Evolutionary conservation across 2,113 vertebrate genomes (phyloP), one percentile per base, ranked within the genome.

Genomic region (Camelus dromedarius): DNA sequence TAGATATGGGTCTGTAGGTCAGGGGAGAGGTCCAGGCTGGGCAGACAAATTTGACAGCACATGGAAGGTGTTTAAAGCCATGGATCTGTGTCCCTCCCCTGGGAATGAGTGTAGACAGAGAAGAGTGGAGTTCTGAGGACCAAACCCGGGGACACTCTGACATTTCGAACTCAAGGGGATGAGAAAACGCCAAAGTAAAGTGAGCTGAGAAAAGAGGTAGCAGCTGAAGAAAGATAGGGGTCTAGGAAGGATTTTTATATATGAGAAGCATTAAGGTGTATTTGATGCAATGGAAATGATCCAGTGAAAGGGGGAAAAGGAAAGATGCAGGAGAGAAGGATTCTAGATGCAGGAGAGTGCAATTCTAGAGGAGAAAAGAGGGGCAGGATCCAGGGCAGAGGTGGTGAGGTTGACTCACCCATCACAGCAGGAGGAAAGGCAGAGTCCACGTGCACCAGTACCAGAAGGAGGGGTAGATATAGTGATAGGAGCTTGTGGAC

Each of bases 111-210:
- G 11, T 81, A 67, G 62, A 62, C 69, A 88, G 19, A 72, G 30
- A 95, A 70, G n/a, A 81, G 18, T 16, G 32, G 50, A 84, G n/a
- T 60, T 92, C 50, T 42, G 18, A 93, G 22, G 35, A 62, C n/a
- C 70, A 75, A 46, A 52, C 24, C 22, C 58, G 75, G 52, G 8
- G 64, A 28, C 13, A 56, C 16, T n/a, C n/a, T 26, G 90, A 58
- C 32, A 80, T 89, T 94, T 77, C 66, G 79, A 76, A 96, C 75
- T 95, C 38, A 58, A 8, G 35, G 16, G 54, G 62, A 72, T 92
- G 62, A 94, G 16, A 86, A 93, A 85, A 82, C 35, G 82, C 19
- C 35, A 42, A 75, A 69, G 14, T 28, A 62, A 87, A 58, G 12
- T 35, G 1, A 76, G 11, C 9, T 48, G 19, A 32, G 26, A 35